A percentile compares a stretch with the other conserved stretches of the same genome.
phyloP scores from a whole-genome alignment of 2,888 invertebrate genomes.

The Didymodactylos carnosus region DNA sequence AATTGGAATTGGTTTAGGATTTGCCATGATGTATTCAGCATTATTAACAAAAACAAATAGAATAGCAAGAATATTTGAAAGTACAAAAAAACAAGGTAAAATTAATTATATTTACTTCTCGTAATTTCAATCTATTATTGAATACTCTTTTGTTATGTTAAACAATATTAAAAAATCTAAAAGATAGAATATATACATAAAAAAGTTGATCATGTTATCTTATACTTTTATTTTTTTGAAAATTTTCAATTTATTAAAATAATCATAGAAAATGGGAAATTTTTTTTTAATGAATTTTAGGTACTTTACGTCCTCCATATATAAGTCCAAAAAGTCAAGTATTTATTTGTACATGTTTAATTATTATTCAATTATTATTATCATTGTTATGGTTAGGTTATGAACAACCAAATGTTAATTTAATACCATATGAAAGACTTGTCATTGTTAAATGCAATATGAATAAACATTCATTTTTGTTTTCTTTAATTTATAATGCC shows the following conservation, averaged over 20 bases:
- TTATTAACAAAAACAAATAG: slow-evolving; percentile 23
- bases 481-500: slow-evolving; percentile 25
- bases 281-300: no score
- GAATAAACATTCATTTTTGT: slow-evolving; percentile 53
- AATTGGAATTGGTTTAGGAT: slow-evolving; percentile 20
- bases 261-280: no score
- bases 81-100: neutral
- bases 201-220: no score
- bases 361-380: slow-evolving; percentile 43
- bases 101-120: slow-evolving; percentile 38
- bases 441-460: slow-evolving; percentile 35
- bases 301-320: slow-evolving; percentile 41
- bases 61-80: neutral
- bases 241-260: no score
- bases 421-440: neutral
- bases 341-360: slow-evolving; percentile 45
- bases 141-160: no score
- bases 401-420: slow-evolving; percentile 14
- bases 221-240: no score
- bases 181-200: no score
- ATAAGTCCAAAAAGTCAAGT: slow-evolving; percentile 57
- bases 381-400: neutral
- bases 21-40: slow-evolving; percentile 22
- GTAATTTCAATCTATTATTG: no score
- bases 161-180: no score